Percentiles rank a stretch among this genome's conserved stretches.
Evolutionary conservation across 1,140 invertebrate genomes (phyloP).

Genomic region (Eueides isabella): DNA sequence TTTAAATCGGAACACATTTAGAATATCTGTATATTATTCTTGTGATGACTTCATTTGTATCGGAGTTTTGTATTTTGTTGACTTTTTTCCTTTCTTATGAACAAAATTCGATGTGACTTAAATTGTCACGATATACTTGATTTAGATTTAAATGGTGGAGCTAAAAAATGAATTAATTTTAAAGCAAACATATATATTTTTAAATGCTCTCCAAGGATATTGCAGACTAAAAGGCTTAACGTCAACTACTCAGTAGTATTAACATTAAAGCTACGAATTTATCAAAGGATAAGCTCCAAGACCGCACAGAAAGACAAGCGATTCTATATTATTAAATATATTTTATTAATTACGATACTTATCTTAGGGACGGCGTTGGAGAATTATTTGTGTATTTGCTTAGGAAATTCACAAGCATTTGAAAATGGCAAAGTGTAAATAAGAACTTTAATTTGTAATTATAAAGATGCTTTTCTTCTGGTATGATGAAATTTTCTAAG

Average conservation of each 20-base stretch:
- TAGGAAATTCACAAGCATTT: constrained; percentile 29
- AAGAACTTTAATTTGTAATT: background rate
- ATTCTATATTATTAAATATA: constrained; percentile 62
- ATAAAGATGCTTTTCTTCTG: constrained; percentile 2
- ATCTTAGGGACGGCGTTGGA: constrained; percentile 52
- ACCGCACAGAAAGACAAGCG: constrained; percentile 61
- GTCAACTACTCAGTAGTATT: constrained; percentile 10
- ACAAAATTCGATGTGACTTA: background rate
- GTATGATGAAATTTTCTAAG: background rate
- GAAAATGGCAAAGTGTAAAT: background rate
- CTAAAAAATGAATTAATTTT: too few relatives aligned
- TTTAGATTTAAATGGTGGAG: too few relatives aligned
- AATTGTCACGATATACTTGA: background rate
- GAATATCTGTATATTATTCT: constrained; percentile 45
- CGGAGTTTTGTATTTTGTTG: background rate
- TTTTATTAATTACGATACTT: constrained; percentile 70
- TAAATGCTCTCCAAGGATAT: background rate
- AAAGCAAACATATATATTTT: background rate
- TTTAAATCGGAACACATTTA: constrained; percentile 55
- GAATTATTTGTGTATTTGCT: constrained; percentile 53
- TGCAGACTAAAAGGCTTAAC: background rate
- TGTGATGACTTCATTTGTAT: constrained; percentile 25
- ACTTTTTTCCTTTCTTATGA: background rate
- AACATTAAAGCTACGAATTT: constrained; percentile 22
- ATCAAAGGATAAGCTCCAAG: constrained; percentile 33